Base-by-base conservation (phyloP, 2,797 vertebrate genomes). In the Pantherophis alleghaniensis region DNA sequence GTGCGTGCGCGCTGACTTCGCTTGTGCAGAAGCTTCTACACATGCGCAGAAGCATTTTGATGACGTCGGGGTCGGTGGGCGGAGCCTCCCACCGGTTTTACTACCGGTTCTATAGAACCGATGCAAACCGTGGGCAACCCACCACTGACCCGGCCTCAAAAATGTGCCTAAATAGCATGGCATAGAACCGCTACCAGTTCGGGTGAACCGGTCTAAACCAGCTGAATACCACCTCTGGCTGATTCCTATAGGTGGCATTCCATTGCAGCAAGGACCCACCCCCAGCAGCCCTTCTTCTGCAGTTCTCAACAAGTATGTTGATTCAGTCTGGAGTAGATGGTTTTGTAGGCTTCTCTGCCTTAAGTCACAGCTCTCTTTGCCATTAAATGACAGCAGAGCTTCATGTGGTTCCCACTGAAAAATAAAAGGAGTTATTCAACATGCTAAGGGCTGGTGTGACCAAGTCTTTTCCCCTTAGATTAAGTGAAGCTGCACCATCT, bases 1-100 rank as follows among this genome's bases (percentile, higher is more conserved):
- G 1, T 51, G 0, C 6, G 47, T 5, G 47, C 1, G 42, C 0
- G 4, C 42, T 47, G 0, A 2, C 42, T 47, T 47, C 0, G 47
- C 47, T 51, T 5, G 6, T 0, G 1, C 47, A 51, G 47, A 51
- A 7, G 7, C 47, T 51, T 51, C 47, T 51, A 7, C 6, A 7
- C 47, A 51, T 51, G 47, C 1, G 1, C 47, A 51, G 47, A 51
- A 51, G 7, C 1, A 51, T 51, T 51, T 51, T 51, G 47, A 7
- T 51, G 47, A 51, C 7, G 6, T 51, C 47, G 6, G 47, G 47
- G 0, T 51, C 47, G 1, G 47, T 51, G 7, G 47, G 47, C 6
- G 6, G 47, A 51, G 47, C 47, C 47, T 51, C 47, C 47, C 6
- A 7, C 47, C 1, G 47, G 47, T 51, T 51, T 51, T 51, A 51